These are phyloP conservation scores for Pungitius pungitius DNA, from an alignment of 2,113 vertebrate genomes.

Conservation along the genomic window DNA sequence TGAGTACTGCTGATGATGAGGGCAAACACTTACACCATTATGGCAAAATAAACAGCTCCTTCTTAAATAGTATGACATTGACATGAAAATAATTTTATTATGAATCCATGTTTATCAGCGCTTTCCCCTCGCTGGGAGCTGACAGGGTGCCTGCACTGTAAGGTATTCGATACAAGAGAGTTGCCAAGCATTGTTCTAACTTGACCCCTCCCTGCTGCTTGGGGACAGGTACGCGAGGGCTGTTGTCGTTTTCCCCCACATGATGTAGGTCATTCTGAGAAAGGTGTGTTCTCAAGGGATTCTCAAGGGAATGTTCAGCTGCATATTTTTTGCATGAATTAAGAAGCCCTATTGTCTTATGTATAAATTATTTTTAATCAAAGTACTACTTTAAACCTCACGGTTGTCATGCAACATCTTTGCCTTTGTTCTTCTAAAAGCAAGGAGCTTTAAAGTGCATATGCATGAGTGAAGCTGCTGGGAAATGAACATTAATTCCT, in stretches of 20 bases:
- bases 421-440: slow-evolving; percentile 10
- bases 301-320: background rate
- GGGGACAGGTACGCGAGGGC: background rate
- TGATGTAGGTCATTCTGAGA: background rate
- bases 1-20: background rate
- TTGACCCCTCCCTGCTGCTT: background rate
- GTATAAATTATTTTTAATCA: background rate
- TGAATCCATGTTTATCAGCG: background rate
- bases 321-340: background rate
- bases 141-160: background rate
- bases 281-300: background rate
- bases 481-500: background rate
- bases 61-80: background rate
- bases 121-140: background rate
- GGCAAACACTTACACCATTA: slow-evolving; percentile 3
- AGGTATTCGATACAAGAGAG: background rate
- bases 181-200: slow-evolving; percentile 4
- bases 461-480: slow-evolving; percentile 4
- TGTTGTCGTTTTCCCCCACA: background rate
- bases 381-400: background rate
- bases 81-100: background rate
- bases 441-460: background rate
- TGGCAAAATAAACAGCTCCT: background rate
- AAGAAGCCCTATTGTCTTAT: background rate
- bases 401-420: background rate